Evolutionary conservation across 2,888 invertebrate species (phyloP).

Genomic region (Rotaria sp.): DNA sequence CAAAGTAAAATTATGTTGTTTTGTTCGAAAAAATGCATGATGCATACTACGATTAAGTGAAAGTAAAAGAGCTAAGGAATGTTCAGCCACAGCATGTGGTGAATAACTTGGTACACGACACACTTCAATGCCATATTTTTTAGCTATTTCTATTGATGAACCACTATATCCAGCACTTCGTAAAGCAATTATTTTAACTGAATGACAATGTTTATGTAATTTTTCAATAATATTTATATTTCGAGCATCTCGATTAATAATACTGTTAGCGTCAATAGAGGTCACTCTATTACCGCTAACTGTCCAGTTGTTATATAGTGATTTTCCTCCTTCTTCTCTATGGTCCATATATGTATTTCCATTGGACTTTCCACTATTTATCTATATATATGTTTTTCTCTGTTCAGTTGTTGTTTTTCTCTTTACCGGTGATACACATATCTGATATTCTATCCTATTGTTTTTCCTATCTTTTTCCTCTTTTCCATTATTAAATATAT

Average conservation of each 20-base stretch:
- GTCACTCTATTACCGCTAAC: too few species aligned
- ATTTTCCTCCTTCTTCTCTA: too few species aligned
- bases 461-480: too few species aligned
- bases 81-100: slow-evolving; percentile 31
- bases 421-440: too few species aligned
- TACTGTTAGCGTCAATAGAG: too few species aligned
- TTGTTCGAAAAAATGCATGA: slow-evolving; percentile 9
- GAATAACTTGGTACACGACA: slow-evolving; percentile 30
- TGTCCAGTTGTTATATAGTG: too few species aligned
- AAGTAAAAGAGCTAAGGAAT: slow-evolving; percentile 17
- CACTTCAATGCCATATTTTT: background rate
- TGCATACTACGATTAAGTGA: slow-evolving; percentile 32
- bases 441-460: too few species aligned
- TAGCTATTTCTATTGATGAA: background rate
- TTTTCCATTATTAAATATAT: too few species aligned
- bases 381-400: too few species aligned
- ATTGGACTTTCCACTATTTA: too few species aligned
- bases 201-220: background rate
- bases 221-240: background rate
- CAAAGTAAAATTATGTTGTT: slow-evolving; percentile 24
- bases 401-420: too few species aligned
- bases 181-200: slow-evolving; percentile 26
- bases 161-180: slow-evolving; percentile 30
- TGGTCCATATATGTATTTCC: too few species aligned
- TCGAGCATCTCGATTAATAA: slow-evolving; percentile 3